Evolutionary conservation across 2,888 invertebrate genomes (phyloP).

Genomic region (Polymixis lichenea): DNA sequence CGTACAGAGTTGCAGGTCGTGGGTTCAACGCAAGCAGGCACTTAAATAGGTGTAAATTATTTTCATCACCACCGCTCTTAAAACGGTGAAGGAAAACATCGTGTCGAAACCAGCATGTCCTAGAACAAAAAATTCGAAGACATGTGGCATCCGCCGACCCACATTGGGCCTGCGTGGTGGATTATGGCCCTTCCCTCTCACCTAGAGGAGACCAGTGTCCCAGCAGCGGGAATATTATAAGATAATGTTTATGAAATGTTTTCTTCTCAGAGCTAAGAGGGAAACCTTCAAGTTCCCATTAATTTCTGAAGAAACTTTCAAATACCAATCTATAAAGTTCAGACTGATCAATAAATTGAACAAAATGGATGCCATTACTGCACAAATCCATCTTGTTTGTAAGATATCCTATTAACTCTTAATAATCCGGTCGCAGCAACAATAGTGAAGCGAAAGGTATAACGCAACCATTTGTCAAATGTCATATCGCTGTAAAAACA

Average conservation of each 20-base stretch:
- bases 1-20: too few species aligned
- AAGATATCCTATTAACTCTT: conserved; percentile 52
- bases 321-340: not conserved
- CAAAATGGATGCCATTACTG: conserved; percentile 27
- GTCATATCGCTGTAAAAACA: conserved; percentile 53
- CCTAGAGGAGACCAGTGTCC: too few species aligned
- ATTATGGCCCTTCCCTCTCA: too few species aligned
- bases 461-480: conserved; percentile 72
- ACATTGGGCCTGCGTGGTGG: too few species aligned
- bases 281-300: not conserved
- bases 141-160: too few species aligned
- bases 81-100: too few species aligned
- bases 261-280: not conserved
- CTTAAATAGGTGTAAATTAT: too few species aligned
- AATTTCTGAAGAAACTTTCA: not conserved
- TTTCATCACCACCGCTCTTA: too few species aligned
- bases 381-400: conserved; percentile 35
- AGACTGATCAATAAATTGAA: not conserved
- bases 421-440: conserved; percentile 58
- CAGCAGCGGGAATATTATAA: too few species aligned
- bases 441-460: conserved; percentile 65
- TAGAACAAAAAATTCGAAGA: too few species aligned
- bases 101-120: too few species aligned
- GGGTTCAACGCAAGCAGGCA: too few species aligned
- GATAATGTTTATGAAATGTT: not conserved